phyloP scores from a whole-genome alignment of 2,797 vertebrate genomes.

The Paedocypris micromegethes region DNA sequence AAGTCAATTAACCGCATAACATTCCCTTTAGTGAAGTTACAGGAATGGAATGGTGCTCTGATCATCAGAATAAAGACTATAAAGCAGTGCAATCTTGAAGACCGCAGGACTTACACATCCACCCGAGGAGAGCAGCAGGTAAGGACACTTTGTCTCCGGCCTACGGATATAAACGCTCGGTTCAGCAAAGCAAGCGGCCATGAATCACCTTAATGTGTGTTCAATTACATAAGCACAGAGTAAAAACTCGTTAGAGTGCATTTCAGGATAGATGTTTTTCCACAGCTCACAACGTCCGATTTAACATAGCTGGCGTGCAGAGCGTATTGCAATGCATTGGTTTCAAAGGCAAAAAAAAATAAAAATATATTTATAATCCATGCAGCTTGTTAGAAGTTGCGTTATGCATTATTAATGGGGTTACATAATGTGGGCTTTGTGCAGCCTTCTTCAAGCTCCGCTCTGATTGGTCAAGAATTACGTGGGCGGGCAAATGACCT shows the following conservation, averaged over 20 bases:
- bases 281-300: too few relatives aligned
- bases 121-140: slow-evolving; percentile 17
- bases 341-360: too few relatives aligned
- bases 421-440: not conserved
- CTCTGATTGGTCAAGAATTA: not conserved
- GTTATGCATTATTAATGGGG: not conserved
- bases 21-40: slow-evolving; percentile 12
- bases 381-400: not conserved
- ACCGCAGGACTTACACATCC: slow-evolving; percentile 17
- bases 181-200: slow-evolving; percentile 20
- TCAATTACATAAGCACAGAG: slow-evolving; percentile 33
- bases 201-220: slow-evolving; percentile 35
- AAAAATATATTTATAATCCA: not conserved
- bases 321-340: too few relatives aligned
- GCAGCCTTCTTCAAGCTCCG: not conserved
- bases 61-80: slow-evolving; percentile 13
- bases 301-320: too few relatives aligned
- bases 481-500: too few relatives aligned
- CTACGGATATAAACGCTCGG: slow-evolving; percentile 17
- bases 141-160: slow-evolving; percentile 28
- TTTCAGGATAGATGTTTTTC: not conserved
- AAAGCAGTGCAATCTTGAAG: slow-evolving; percentile 24
- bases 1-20: slow-evolving; percentile 34
- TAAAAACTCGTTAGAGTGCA: slow-evolving; percentile 6
- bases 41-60: slow-evolving; percentile 2